Evolutionary conservation across 2,797 vertebrate genomes (phyloP).

Genomic region (Buphagus erythrorhynchus): DNA sequence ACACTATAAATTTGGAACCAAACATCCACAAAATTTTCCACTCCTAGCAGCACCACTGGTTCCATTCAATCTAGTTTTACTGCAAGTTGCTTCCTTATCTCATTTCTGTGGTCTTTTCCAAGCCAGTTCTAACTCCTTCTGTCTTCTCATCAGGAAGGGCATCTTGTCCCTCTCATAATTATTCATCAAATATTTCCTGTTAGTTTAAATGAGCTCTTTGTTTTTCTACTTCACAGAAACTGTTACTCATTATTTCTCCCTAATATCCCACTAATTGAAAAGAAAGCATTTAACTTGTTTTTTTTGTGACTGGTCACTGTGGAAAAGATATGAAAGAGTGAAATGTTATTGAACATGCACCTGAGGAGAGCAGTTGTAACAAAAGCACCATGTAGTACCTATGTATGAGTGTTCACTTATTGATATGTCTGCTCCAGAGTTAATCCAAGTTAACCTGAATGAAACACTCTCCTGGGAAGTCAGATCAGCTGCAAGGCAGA

Average conservation of each 20-base stretch:
- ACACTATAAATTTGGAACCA: neutral
- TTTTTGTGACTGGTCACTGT: neutral
- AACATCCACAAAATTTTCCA: neutral
- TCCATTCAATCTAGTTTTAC: neutral
- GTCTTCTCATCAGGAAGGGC: neutral
- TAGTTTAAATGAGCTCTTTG: neutral
- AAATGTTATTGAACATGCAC: neutral
- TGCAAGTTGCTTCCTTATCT: neutral
- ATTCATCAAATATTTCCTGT: neutral
- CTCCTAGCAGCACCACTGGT: neutral
- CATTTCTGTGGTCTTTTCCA: neutral
- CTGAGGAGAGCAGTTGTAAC: neutral
- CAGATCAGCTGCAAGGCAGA: neutral
- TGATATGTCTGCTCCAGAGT: neutral
- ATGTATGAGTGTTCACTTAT: neutral
- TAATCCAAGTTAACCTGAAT: neutral
- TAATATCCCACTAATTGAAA: neutral
- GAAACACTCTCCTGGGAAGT: neutral
- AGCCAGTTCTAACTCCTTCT: neutral
- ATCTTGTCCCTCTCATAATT: neutral
- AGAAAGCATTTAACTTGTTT: neutral
- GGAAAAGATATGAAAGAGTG: neutral
- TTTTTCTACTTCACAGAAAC: neutral
- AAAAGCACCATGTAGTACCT: rapidly evolving
- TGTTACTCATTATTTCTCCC: neutral